phyloP scores from a whole-genome alignment of 2,888 invertebrate species.

The Eristalis intricaria region DNA sequence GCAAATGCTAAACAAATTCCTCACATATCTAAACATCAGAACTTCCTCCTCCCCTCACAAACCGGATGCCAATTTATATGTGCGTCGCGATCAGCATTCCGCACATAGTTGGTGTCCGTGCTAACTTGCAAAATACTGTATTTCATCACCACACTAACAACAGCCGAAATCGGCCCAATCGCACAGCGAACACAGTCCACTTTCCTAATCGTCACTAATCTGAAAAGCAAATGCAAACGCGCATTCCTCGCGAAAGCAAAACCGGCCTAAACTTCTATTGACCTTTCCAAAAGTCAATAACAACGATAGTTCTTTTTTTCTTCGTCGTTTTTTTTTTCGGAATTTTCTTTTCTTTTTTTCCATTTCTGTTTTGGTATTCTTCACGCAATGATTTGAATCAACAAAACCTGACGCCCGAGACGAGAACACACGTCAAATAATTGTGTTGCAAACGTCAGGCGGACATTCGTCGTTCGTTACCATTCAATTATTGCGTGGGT shows the following conservation, averaged over 20 bases:
- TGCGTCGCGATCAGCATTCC: neutral
- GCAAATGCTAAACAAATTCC: neutral
- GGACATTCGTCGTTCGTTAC: neutral
- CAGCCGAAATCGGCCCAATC: slow-evolving; percentile 19
- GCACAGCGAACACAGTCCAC: slow-evolving; percentile 42
- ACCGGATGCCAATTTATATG: neutral
- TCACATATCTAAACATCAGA: neutral
- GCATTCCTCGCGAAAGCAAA: slow-evolving; percentile 3
- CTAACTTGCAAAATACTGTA: neutral
- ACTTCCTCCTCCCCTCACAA: neutral
- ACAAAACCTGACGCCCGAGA: neutral
- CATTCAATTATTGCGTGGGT: neutral
- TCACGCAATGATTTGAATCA: slow-evolving; percentile 16
- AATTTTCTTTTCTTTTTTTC: slow-evolving; percentile 3
- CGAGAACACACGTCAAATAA: neutral
- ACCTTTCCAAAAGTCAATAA: slow-evolving; percentile 55
- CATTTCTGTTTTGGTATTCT: neutral
- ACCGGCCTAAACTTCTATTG: slow-evolving; percentile 36
- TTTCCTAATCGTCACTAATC: slow-evolving; percentile 39
- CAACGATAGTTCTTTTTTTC: neutral
- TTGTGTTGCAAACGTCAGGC: neutral
- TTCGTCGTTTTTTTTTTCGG: neutral
- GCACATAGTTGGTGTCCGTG: neutral
- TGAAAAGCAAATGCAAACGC: neutral
- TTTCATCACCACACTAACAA: too few relatives aligned